phyloP scores from a whole-genome alignment of 2,113 vertebrate species.

The Paedocypris sp. region DNA sequence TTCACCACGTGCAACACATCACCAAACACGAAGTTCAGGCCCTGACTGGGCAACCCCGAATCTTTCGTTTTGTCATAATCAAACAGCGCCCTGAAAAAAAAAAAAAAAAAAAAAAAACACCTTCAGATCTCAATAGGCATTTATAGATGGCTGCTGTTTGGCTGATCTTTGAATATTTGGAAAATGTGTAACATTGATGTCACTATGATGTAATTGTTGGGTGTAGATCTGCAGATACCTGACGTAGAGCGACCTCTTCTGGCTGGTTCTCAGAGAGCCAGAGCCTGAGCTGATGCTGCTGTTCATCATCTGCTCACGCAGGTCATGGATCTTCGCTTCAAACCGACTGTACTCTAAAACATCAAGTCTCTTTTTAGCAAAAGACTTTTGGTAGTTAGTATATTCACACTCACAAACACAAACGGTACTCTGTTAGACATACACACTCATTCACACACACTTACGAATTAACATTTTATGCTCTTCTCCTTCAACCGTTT shows the following conservation, averaged over 20 bases:
- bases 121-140: too few species aligned
- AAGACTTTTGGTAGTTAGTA: too few species aligned
- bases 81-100: slow-evolving; percentile 78
- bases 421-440: too few species aligned
- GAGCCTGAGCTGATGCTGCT: slow-evolving; percentile 96
- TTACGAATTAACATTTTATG: too few species aligned
- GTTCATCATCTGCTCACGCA: slow-evolving; percentile 98
- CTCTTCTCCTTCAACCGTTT: too few species aligned
- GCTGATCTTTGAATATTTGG: too few species aligned
- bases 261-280: slow-evolving; percentile 83
- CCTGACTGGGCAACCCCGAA: slow-evolving; percentile 93
- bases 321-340: slow-evolving; percentile 94
- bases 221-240: slow-evolving; percentile 59
- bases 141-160: too few species aligned
- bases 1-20: slow-evolving; percentile 98
- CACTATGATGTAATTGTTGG: too few species aligned
- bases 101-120: background rate
- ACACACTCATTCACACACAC: too few species aligned
- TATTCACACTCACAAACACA: too few species aligned
- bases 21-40: slow-evolving; percentile 88
- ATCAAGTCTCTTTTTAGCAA: too few species aligned
- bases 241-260: slow-evolving; percentile 93
- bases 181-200: too few species aligned
- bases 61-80: slow-evolving; percentile 95
- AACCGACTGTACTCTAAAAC: slow-evolving; percentile 82